Conservation (phyloP, 1,140 invertebrate genomes). For the Aradophagus sp. region DNA sequence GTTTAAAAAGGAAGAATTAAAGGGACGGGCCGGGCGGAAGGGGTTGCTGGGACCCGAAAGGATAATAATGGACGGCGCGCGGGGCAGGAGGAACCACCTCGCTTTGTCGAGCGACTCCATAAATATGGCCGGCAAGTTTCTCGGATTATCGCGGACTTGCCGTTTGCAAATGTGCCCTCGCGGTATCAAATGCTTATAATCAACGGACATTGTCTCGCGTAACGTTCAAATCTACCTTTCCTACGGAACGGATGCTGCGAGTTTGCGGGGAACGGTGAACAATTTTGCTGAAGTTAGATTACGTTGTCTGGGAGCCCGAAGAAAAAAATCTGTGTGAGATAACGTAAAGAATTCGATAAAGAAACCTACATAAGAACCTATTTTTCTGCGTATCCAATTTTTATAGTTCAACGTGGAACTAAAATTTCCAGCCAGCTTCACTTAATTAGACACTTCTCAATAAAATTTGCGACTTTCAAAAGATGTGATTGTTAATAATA, state of each 20-base stretch:
- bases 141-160: conserved; percentile 59
- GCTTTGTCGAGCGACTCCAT: conserved; percentile 54
- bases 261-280: no score
- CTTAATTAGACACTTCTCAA: neutral
- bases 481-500: conserved; percentile 20
- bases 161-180: conserved; percentile 58
- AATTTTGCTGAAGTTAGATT: no score
- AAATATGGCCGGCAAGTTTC: conserved; percentile 57
- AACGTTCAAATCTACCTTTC: conserved; percentile 15
- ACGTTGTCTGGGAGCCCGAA: no score
- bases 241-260: no score
- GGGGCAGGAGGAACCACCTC: conserved; percentile 4
- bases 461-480: neutral
- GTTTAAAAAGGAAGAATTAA: conserved; percentile 57
- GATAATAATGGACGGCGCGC: conserved; percentile 27
- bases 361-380: neutral
- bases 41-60: conserved; percentile 32
- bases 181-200: conserved; percentile 53
- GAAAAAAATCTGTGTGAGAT: neutral
- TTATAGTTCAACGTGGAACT: no score
- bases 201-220: conserved; percentile 37
- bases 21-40: conserved; percentile 30
- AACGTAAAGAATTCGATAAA: neutral
- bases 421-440: no score
- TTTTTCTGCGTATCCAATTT: no score